A percentile compares a stretch with the other conserved stretches of the same genome.
Evolutionary conservation across 2,113 vertebrate genomes (phyloP).

Genomic region (Spheniscus mendiculus): DNA sequence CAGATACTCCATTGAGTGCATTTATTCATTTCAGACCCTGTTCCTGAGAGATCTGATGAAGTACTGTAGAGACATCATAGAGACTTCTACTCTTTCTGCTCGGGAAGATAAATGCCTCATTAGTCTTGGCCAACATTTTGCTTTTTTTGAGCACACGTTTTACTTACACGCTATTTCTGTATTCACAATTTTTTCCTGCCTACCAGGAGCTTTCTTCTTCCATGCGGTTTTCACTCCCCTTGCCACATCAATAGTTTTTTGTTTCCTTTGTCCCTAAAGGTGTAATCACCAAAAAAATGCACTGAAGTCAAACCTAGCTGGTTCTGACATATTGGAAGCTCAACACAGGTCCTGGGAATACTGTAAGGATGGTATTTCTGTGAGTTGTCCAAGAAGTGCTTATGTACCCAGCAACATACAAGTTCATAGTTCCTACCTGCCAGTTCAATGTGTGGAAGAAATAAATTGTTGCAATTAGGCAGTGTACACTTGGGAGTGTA

Average conservation of each 20-base stretch:
- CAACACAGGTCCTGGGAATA: neutral
- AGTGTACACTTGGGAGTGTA: neutral
- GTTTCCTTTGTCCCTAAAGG: neutral
- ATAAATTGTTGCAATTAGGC: neutral
- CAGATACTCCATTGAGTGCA: neutral
- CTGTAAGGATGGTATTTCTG: neutral
- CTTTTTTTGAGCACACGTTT: neutral
- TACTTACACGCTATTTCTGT: too few species aligned
- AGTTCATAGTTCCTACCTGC: neutral
- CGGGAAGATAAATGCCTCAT: neutral
- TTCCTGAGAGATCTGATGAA: neutral
- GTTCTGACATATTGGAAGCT: neutral
- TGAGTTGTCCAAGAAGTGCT: neutral
- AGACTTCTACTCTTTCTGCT: neutral
- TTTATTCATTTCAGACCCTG: neutral
- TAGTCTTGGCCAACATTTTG: neutral
- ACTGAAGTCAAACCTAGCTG: neutral
- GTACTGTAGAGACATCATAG: neutral
- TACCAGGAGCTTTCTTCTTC: neutral
- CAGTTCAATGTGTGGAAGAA: neutral
- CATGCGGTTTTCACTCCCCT: neutral
- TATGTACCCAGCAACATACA: neutral
- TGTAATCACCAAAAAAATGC: neutral
- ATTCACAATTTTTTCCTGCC: neutral
- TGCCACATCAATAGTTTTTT: neutral